Percentiles rank a stretch among this genome's conserved stretches.
Conservation (phyloP, 2,888 invertebrate genomes). For the Monopis laevigella region DNA sequence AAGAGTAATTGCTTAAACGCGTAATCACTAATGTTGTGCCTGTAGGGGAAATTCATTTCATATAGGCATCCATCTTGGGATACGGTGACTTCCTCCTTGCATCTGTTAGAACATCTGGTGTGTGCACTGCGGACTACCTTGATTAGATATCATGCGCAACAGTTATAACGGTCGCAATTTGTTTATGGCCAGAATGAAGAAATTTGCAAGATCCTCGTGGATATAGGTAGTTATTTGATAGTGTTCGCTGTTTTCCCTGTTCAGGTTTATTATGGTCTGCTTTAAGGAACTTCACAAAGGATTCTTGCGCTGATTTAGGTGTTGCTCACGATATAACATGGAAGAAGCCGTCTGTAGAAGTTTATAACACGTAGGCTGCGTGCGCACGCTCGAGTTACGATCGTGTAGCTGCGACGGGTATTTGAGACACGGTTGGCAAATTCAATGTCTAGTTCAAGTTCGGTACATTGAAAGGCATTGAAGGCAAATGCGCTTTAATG, state of each 20-base stretch:
- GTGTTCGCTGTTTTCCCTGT: no score
- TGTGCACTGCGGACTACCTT: background rate
- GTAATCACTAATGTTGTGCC: slow-evolving; percentile 39
- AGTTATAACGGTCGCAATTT: no score
- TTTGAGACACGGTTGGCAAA: background rate
- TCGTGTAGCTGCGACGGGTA: background rate
- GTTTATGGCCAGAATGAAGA: no score
- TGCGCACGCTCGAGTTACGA: slow-evolving; percentile 5
- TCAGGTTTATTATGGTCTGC: no score
- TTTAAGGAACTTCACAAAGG: no score
- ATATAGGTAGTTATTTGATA: no score
- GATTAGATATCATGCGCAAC: no score
- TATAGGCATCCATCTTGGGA: slow-evolving; percentile 7
- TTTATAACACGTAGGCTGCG: background rate
- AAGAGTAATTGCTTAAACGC: slow-evolving; percentile 50
- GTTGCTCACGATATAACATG: no score
- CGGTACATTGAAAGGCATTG: background rate
- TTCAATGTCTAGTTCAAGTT: slow-evolving; percentile 7
- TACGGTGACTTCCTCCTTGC: slow-evolving; percentile 1
- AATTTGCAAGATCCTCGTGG: no score
- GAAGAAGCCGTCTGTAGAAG: no score
- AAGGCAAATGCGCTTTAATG: background rate
- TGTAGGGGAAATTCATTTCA: slow-evolving; percentile 23
- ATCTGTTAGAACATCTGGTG: slow-evolving; percentile 2
- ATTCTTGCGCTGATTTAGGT: no score